A percentile compares a stretch with the other conserved stretches of the same genome.
These are phyloP conservation scores for Theropithecus gelada DNA, from an alignment of 2,113 vertebrate species.

Conservation along the genomic window DNA sequence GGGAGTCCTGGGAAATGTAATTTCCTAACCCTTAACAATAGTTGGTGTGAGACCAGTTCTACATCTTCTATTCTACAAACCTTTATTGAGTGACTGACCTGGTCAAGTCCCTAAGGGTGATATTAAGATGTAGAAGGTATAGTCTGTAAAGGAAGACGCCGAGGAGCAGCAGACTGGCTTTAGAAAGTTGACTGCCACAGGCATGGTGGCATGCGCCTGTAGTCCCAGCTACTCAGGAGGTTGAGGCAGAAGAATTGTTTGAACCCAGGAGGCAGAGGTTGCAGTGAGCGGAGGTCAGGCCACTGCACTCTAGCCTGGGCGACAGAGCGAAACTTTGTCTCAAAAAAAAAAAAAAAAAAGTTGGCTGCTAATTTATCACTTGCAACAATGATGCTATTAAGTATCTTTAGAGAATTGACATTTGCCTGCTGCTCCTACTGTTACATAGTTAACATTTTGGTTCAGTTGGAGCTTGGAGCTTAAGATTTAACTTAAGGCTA, in stretches of 20 bases:
- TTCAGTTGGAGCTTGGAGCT: slow-evolving; percentile 26
- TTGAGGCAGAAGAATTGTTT: too few relatives aligned
- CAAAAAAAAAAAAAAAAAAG: too few relatives aligned
- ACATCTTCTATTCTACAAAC: slow-evolving; percentile 9
- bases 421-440: slow-evolving; percentile 25
- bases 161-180: slow-evolving; percentile 15
- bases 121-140: not conserved
- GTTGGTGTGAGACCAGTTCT: slow-evolving; percentile 29
- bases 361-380: slow-evolving; percentile 29
- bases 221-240: too few relatives aligned
- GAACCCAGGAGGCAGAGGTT: too few relatives aligned
- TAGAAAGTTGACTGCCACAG: not conserved
- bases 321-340: too few relatives aligned
- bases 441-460: slow-evolving; percentile 51
- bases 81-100: slow-evolving; percentile 25
- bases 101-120: not conserved
- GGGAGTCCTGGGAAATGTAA: not conserved
- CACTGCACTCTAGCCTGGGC: too few relatives aligned
- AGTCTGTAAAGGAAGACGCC: slow-evolving; percentile 27
- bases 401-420: slow-evolving; percentile 43
- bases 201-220: too few relatives aligned
- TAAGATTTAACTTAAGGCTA: slow-evolving; percentile 24
- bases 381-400: not conserved
- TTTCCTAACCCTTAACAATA: slow-evolving; percentile 4
- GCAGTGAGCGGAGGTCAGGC: too few relatives aligned